phyloP scores from a whole-genome alignment of 2,797 vertebrate species.

The Takifugu ocellatus region DNA sequence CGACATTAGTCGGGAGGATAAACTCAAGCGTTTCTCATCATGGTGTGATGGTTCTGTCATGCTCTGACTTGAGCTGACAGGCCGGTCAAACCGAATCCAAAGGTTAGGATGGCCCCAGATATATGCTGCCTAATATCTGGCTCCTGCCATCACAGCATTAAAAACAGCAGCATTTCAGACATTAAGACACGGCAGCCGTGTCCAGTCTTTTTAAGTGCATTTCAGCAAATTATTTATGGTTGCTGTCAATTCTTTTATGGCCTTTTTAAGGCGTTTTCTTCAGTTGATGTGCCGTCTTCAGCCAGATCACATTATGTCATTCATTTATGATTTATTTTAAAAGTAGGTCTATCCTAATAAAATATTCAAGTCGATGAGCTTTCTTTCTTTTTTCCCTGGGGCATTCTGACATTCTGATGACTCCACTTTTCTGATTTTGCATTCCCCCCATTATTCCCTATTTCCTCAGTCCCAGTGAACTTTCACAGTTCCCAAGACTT shows the following conservation, averaged over 20 bases:
- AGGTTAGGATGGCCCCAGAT: neutral
- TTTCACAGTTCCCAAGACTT: slow-evolving; percentile 21
- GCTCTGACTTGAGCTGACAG: neutral
- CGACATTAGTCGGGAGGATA: no score
- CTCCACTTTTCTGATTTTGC: slow-evolving; percentile 14
- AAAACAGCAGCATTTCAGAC: neutral
- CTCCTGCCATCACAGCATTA: neutral
- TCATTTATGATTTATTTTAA: no score
- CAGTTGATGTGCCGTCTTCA: no score
- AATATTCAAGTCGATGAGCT: neutral
- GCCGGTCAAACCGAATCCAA: neutral
- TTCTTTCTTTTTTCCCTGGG: slow-evolving; percentile 25
- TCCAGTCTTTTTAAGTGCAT: no score
- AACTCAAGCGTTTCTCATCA: no score
- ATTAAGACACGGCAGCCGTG: no score
- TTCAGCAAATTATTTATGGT: no score
- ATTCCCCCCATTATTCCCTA: slow-evolving; percentile 31
- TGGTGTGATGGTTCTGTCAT: neutral
- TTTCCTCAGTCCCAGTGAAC: slow-evolving; percentile 34
- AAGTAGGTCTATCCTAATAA: no score
- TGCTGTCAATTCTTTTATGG: no score
- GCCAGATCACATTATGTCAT: no score
- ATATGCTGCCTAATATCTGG: neutral
- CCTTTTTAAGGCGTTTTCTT: no score
- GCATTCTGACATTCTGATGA: slow-evolving; percentile 31